phyloP scores from a whole-genome alignment of 2,113 vertebrate species.

The Ageneiosus marmoratus region DNA sequence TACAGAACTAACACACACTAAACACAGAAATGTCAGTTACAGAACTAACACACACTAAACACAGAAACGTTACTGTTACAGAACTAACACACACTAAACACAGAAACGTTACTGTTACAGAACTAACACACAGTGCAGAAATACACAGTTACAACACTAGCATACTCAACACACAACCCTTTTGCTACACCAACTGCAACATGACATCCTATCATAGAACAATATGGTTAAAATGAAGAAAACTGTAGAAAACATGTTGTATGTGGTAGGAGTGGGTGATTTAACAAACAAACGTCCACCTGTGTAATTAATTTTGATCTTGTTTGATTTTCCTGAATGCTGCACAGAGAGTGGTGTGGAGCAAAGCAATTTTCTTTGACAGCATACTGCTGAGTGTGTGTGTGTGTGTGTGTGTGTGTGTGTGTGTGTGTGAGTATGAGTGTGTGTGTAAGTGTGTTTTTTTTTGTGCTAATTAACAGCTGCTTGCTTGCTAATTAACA shows the following conservation, averaged over 20 bases:
- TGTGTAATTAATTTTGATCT: neutral
- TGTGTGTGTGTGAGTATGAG: too few relatives aligned
- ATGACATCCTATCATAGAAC: too few relatives aligned
- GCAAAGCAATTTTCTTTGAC: neutral
- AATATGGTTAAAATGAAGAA: neutral
- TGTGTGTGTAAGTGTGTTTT: too few relatives aligned
- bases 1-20: neutral
- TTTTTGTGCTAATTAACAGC: too few relatives aligned
- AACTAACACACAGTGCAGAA: slow-evolving; percentile 32
- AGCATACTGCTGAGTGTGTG: neutral
- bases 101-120: slow-evolving; percentile 1
- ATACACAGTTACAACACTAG: slow-evolving; percentile 34
- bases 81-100: slow-evolving; percentile 39
- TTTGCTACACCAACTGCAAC: too few relatives aligned
- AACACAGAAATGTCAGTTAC: too few relatives aligned
- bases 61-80: slow-evolving; percentile 27
- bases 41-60: slow-evolving; percentile 73
- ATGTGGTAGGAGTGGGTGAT: neutral
- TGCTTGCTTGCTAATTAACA: too few relatives aligned
- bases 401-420: neutral
- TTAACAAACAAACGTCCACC: neutral
- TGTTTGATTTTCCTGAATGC: neutral
- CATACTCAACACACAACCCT: too few relatives aligned
- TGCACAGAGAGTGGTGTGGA: too few relatives aligned
- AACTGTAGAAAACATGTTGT: too few relatives aligned